Conservation (phyloP, 2,113 vertebrate species). For the Motacilla alba region DNA sequence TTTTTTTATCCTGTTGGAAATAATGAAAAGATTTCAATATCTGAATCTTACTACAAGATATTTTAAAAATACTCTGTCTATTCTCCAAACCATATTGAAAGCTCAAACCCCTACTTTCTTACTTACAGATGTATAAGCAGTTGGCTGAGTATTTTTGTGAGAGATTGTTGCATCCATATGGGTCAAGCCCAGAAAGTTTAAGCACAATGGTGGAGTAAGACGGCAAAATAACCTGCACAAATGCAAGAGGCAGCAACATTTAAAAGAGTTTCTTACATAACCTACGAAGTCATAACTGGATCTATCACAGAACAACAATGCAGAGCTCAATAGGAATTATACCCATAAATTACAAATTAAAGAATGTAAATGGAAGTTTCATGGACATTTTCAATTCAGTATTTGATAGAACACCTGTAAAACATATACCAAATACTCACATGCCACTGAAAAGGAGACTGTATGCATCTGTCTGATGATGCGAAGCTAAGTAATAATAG, state of each 20-base stretch:
- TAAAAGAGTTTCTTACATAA: neutral
- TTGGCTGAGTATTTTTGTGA: constrained; percentile 82
- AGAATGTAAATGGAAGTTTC: neutral
- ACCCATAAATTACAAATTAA: neutral
- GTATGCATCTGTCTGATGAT: constrained; percentile 95
- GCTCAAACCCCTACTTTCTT: neutral
- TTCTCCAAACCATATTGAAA: neutral
- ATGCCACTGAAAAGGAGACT: constrained; percentile 96
- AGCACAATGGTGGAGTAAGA: constrained; percentile 91
- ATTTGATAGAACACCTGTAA: neutral
- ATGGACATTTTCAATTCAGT: neutral
- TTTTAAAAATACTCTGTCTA: neutral
- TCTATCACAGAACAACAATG: neutral
- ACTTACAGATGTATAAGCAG: constrained; percentile 92
- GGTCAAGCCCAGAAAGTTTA: constrained; percentile 94
- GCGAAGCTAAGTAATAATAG: constrained; percentile 91
- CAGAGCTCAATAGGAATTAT: neutral
- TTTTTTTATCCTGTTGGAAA: neutral
- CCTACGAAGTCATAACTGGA: neutral
- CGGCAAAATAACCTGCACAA: constrained; percentile 89
- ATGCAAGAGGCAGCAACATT: neutral
- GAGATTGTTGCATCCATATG: constrained; percentile 94
- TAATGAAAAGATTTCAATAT: neutral
- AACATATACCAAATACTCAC: constrained; percentile 72
- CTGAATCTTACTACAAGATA: neutral